Percentiles rank a stretch among this genome's conserved stretches.
Conservation (phyloP, 1,140 invertebrate genomes). For the Galendromus occidentalis region DNA sequence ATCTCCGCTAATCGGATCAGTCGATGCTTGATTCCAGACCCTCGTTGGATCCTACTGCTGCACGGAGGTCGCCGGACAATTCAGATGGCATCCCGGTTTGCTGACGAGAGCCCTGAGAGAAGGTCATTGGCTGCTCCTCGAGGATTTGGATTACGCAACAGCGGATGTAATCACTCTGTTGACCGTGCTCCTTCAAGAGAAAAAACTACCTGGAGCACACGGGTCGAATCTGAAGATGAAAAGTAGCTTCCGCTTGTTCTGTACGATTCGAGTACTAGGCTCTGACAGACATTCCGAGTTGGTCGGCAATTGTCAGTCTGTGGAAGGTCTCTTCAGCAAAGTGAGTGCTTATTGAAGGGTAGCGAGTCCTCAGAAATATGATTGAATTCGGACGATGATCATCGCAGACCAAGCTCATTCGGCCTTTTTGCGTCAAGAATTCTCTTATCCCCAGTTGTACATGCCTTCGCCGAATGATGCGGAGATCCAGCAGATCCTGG, state of each 20-base stretch:
- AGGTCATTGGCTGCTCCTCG: conserved; percentile 78
- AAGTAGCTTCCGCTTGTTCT: neutral
- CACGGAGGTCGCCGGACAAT: conserved; percentile 89
- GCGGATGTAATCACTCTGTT: conserved; percentile 77
- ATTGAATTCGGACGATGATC: neutral
- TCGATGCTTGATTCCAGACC: conserved; percentile 32
- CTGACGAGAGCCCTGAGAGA: conserved; percentile 65
- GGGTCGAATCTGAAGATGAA: conserved; percentile 14
- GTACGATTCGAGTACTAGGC: neutral
- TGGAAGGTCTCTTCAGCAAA: neutral
- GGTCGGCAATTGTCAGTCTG: neutral
- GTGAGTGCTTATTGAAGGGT: neutral
- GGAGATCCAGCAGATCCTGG: neutral
- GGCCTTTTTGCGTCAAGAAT: neutral
- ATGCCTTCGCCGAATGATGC: neutral
- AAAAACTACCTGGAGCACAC: conserved; percentile 33
- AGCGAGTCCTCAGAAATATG: neutral
- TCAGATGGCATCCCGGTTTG: conserved; percentile 82
- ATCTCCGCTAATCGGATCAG: neutral
- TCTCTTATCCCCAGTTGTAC: neutral
- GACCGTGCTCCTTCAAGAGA: conserved; percentile 59
- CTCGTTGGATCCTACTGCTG: conserved; percentile 82
- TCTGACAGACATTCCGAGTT: neutral
- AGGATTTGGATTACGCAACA: conserved; percentile 84
- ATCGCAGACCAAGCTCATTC: neutral